Evolutionary conservation across 2,888 invertebrate genomes (phyloP).

Genomic region (Operophtera brumata): DNA sequence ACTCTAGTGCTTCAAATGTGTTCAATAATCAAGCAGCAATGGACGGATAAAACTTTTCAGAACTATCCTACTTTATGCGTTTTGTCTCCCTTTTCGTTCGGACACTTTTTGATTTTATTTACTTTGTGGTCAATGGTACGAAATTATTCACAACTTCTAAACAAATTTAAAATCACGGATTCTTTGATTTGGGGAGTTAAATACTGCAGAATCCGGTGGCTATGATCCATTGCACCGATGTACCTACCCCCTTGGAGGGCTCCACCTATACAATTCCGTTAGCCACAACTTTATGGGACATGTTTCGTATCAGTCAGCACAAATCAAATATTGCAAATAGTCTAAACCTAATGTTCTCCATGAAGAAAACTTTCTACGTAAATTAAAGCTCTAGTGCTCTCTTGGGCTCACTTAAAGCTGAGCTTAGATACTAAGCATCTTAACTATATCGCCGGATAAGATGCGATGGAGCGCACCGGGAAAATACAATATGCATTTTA

Average conservation of each 20-base stretch:
- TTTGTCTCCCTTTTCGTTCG: too few relatives aligned
- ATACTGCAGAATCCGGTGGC: too few relatives aligned
- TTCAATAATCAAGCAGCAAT: too few relatives aligned
- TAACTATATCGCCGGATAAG: slow-evolving; percentile 24
- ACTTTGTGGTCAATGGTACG: too few relatives aligned
- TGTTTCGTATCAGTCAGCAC: background rate
- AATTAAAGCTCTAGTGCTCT: slow-evolving; percentile 32
- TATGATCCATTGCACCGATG: too few relatives aligned
- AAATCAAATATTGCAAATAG: slow-evolving; percentile 6
- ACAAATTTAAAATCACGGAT: too few relatives aligned
- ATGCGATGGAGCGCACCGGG: slow-evolving; percentile 3
- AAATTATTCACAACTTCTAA: too few relatives aligned
- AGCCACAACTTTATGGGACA: background rate
- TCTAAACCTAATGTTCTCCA: slow-evolving; percentile 20
- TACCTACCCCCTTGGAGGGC: background rate
- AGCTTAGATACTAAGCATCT: slow-evolving; percentile 30
- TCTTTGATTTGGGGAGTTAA: too few relatives aligned
- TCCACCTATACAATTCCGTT: background rate
- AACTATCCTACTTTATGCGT: too few relatives aligned
- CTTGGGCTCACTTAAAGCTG: slow-evolving; percentile 32
- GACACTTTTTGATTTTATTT: too few relatives aligned
- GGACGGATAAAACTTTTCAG: too few relatives aligned
- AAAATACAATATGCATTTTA: slow-evolving; percentile 12
- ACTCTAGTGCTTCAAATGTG: too few relatives aligned
- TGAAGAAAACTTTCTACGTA: slow-evolving; percentile 24